These are phyloP conservation scores for Sepiola atlantica DNA, from an alignment of 2,888 invertebrate species.

Conservation along the genomic window DNA sequence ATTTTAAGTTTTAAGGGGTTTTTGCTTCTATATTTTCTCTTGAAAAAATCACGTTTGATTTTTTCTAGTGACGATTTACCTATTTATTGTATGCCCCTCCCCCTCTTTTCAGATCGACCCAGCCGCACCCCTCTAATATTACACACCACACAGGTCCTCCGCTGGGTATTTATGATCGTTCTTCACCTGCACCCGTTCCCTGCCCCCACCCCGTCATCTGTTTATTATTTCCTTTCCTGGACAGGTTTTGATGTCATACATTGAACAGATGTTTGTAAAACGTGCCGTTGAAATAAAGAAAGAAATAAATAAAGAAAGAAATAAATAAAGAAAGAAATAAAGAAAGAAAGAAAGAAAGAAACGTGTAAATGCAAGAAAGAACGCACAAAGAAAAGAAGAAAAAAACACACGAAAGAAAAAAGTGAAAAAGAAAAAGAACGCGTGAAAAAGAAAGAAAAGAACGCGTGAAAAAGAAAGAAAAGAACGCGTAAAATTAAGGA, in stretches of 20 bases:
- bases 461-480: background rate
- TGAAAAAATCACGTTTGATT: too few species aligned
- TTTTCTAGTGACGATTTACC: background rate
- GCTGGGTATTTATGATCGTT: background rate
- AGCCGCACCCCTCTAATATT: background rate
- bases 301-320: background rate
- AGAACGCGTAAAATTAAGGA: background rate
- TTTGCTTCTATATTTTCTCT: too few species aligned
- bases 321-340: background rate
- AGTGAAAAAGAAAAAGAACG: background rate
- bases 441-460: background rate
- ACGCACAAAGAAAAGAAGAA: too few species aligned
- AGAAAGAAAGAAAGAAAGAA: background rate
- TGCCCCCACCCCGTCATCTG: background rate
- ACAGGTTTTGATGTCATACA: background rate
- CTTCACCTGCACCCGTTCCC: background rate
- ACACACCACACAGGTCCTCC: background rate
- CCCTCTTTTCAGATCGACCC: background rate
- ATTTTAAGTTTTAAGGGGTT: background rate
- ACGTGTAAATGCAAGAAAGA: too few species aligned
- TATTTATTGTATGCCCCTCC: background rate
- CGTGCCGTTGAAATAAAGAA: background rate
- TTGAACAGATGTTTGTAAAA: background rate
- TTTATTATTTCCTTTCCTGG: slow-evolving; percentile 10
- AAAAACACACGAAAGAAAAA: too few species aligned